Evolutionary conservation across 2,888 invertebrate species (phyloP).

Genomic region (Globia sparganii): DNA sequence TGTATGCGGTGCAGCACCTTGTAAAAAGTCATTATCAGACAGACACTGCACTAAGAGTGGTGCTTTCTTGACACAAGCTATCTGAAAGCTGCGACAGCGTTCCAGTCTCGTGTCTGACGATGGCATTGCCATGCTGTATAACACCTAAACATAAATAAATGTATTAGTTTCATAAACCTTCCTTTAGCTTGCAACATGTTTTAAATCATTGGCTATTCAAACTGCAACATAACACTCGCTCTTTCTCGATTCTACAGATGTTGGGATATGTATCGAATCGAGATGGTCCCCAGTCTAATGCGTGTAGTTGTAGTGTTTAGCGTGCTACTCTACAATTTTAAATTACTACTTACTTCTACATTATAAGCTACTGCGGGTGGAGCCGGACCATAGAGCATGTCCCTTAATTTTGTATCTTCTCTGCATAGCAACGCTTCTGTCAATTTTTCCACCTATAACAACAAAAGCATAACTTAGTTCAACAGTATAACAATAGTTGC

Average conservation of each 20-base stretch:
- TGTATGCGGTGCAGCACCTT: slow-evolving; percentile 86
- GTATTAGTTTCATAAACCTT: slow-evolving; percentile 20
- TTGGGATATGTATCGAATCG: neutral
- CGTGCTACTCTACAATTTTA: neutral
- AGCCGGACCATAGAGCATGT: slow-evolving; percentile 86
- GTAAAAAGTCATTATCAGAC: slow-evolving; percentile 87
- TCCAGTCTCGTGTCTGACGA: slow-evolving; percentile 95
- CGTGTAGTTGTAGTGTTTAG: too few relatives aligned
- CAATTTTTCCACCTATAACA: slow-evolving; percentile 82
- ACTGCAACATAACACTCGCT: neutral
- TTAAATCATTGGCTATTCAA: neutral
- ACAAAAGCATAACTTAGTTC: slow-evolving; percentile 21
- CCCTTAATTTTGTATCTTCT: slow-evolving; percentile 84
- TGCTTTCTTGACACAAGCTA: slow-evolving; percentile 91
- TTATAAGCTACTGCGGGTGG: slow-evolving; percentile 89
- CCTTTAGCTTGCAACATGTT: neutral
- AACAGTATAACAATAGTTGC: neutral
- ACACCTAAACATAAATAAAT: slow-evolving; percentile 86
- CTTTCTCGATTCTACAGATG: neutral
- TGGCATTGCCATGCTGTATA: slow-evolving; percentile 98
- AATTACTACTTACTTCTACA: slow-evolving; percentile 79
- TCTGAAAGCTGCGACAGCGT: slow-evolving; percentile 90
- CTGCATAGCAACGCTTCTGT: slow-evolving; percentile 85
- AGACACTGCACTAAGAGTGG: slow-evolving; percentile 87
- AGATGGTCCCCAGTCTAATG: neutral